Evolutionary conservation across 2,888 invertebrate genomes (phyloP).

Genomic region (Tetragonisca angustula): DNA sequence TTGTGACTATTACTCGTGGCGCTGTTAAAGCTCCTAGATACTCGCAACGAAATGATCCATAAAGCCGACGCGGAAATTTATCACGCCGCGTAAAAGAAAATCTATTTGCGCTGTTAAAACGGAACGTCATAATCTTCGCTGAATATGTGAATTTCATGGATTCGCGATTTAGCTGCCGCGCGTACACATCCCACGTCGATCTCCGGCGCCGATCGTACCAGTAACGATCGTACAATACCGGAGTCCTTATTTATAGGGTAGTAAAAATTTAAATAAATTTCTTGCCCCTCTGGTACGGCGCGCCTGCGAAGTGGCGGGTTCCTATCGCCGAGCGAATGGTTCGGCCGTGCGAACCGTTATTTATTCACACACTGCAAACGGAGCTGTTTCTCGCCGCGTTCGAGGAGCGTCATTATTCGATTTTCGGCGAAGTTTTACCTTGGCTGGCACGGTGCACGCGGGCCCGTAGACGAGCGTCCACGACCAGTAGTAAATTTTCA

Average conservation of each 20-base stretch:
- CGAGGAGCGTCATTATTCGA: conserved; percentile 61
- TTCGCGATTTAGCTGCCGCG: conserved; percentile 32
- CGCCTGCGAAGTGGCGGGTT: conserved; percentile 30
- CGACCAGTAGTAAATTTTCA: conserved; percentile 78
- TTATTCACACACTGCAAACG: conserved; percentile 75
- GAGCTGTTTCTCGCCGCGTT: conserved; percentile 50
- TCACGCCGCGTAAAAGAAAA: conserved; percentile 1
- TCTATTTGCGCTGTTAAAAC: conserved; percentile 12
- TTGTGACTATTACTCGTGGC: conserved; percentile 9
- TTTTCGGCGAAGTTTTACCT: conserved; percentile 73
- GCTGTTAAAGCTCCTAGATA: conserved; percentile 20
- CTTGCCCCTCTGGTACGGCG: conserved; percentile 42
- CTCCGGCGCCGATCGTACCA: conserved; percentile 38
- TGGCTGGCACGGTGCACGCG: conserved; percentile 40
- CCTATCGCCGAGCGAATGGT: conserved; percentile 40
- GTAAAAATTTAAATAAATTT: conserved; percentile 78
- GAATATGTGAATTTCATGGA: conserved; percentile 20
- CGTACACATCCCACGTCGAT: conserved; percentile 51
- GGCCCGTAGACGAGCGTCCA: conserved; percentile 56
- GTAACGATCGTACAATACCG: conserved; percentile 66
- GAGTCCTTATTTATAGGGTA: conserved; percentile 75
- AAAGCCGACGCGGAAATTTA: neutral
- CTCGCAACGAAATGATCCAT: conserved; percentile 4
- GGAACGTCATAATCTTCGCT: conserved; percentile 56
- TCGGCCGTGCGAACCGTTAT: conserved; percentile 66